Base-by-base conservation (phyloP, 2,113 vertebrate species). In the Hippocampus abdominalis region DNA sequence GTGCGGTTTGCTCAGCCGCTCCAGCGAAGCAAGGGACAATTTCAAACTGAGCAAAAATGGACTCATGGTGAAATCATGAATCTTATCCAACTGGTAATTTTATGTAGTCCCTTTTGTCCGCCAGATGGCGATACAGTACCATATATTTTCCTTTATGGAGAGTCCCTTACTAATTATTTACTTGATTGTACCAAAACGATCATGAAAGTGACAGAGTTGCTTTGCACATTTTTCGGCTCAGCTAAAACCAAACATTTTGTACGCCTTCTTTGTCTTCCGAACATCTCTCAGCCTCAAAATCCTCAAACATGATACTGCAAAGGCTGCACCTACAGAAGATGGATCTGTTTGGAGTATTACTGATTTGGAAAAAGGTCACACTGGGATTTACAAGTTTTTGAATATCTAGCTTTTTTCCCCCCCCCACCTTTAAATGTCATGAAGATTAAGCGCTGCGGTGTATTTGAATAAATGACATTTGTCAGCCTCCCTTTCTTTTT, bases 331-430 rank as follows among this genome's bases (percentile, higher is more conserved):
- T 70, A 39, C 73, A 80, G 70, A 77, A 23, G 74, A 80, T 48
- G n/a, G 74, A 81, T 76, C 71, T 79, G 72, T 80, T 79, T 75
- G 72, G 72, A 81, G 82, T 77, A 79, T 82, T 72, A 72, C 69
- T 69, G 81, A 82, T 83, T 85, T 86, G 66, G 77, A 54, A 87
- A 92, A 92, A 92, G 91, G 89, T 92, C 89, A 91, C 73, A 64
- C 77, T 75, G 77, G 76, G 84, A 87, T 85, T 88, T 82, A 68
- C 70, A 49, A 29, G 74, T 75, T 42, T 81, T 77, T 79, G 79
- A 74, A 80, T 85, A 81, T 89, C 75, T 74, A 80, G 87, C 86
- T 89, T 67, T 79, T 46, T 68, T 44, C 76, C 80, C 83, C 80
- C 83, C 73, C 56, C 71, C 44, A 78, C 81, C 83, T 70, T 71